Base-by-base conservation (phyloP, 2,113 vertebrate genomes). In the Pteropus alecto region DNA sequence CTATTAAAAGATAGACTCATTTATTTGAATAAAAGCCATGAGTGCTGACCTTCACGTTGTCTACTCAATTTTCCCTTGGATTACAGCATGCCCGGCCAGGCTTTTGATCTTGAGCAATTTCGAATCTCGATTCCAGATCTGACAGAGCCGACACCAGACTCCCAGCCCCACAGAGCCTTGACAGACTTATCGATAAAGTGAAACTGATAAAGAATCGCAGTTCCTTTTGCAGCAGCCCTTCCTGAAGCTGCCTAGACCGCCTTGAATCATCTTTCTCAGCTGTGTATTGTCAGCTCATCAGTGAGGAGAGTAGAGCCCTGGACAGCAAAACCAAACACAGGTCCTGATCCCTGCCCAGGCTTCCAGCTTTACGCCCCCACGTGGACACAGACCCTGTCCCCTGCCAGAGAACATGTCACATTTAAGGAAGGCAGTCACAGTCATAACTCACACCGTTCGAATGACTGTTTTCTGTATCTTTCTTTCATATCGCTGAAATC, bases 61-160 rank as follows among this genome's bases (percentile, higher is more conserved):
- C 82, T 4, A 61, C 63, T 96, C 51, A 33, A 1, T 73, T 85
- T 83, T 33, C 86, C 79, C 65, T 48, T 79, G 65, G 58, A 78
- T 95, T 78, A 73, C 65, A 88, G 56, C 38, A 83, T 38, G 86
- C 12, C 2, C 87, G 68, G 76, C 81, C 79, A 97, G 93, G 94
- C 94, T 97, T 98, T 97, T 86, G 83, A 82, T 79, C 87, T 67
- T 71, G 93, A 76, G 67, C 84, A 65, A 96, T 95, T 97, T 96
- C 68, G 82, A 93, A 98, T 96, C 95, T 98, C 73, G 54, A 93
- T 70, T 79, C 67, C 43, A 51, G 30, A 78, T 51, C 12, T 2
- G 95, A 87, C 63, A 98, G 97, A 98, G 92, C 96, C 96, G 16
- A 76, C 71, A 51, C 30, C 22, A 78, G 43, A 61, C 24, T 38